Evolutionary conservation across 2,113 vertebrate species (phyloP).

Genomic region (Electrona antarctica): DNA sequence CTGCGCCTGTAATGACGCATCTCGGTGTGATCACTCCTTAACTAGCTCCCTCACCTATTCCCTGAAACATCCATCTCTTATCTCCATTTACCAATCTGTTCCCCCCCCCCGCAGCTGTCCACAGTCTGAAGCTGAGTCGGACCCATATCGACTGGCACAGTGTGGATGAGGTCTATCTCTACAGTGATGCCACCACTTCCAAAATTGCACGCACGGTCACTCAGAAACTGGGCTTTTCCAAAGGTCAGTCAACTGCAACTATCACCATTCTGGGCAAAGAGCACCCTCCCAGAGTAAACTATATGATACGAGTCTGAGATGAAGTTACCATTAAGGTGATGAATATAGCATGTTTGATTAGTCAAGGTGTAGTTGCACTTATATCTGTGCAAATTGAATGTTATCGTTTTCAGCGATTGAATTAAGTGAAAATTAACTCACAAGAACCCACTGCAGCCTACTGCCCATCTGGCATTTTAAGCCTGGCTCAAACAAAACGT

Average conservation of each 20-base stretch:
- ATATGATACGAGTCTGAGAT: not conserved
- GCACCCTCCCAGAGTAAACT: not conserved
- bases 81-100: slow-evolving; percentile 20
- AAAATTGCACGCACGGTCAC: slow-evolving; percentile 97
- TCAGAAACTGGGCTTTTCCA: slow-evolving; percentile 96
- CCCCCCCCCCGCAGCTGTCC: slow-evolving; percentile 80
- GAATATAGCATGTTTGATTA: too few relatives aligned
- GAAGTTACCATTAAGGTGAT: not conserved
- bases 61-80: slow-evolving; percentile 2
- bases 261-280: not conserved
- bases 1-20: too few relatives aligned
- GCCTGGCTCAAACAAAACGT: slow-evolving; percentile 7
- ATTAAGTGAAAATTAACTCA: slow-evolving; percentile 44
- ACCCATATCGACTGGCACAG: slow-evolving; percentile 97
- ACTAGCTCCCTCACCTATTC: not conserved
- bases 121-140: slow-evolving; percentile 92
- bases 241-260: slow-evolving; percentile 82
- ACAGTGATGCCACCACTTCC: slow-evolving; percentile 97
- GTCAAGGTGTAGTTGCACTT: too few relatives aligned
- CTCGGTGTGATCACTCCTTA: not conserved
- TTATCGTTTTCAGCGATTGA: slow-evolving; percentile 4
- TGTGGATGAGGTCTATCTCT: slow-evolving; percentile 95
- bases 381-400: not conserved
- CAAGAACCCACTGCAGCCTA: not conserved
- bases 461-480: slow-evolving; percentile 34